phyloP scores from a whole-genome alignment of 2,797 vertebrate genomes.

The Siniperca undulata region DNA sequence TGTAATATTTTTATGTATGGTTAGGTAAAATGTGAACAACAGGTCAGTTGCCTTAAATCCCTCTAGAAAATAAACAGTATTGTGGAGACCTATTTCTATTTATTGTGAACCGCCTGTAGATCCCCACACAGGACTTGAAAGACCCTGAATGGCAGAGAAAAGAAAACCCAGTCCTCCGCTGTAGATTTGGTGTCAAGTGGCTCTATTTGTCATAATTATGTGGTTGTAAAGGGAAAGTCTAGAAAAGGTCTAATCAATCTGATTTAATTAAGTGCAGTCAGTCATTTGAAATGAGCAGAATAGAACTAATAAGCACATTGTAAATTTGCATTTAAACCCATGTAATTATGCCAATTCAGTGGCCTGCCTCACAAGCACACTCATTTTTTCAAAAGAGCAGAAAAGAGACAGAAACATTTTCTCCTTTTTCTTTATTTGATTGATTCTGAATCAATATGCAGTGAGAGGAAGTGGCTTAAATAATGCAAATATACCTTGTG shows the following conservation, averaged over 20 bases:
- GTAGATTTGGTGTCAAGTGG: slow-evolving; percentile 84
- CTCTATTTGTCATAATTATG: slow-evolving; percentile 91
- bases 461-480: slow-evolving; percentile 39
- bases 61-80: slow-evolving; percentile 42
- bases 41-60: slow-evolving; percentile 39
- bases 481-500: slow-evolving; percentile 22
- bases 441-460: slow-evolving; percentile 54
- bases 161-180: slow-evolving; percentile 72
- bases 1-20: slow-evolving; percentile 41
- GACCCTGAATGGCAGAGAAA: slow-evolving; percentile 67
- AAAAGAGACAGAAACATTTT: slow-evolving; percentile 65
- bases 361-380: slow-evolving; percentile 79
- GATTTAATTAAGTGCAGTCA: slow-evolving; percentile 92
- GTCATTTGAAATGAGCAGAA: slow-evolving; percentile 90
- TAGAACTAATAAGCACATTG: slow-evolving; percentile 91
- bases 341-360: slow-evolving; percentile 88
- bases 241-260: slow-evolving; percentile 91
- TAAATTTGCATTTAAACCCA: slow-evolving; percentile 88
- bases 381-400: slow-evolving; percentile 65
- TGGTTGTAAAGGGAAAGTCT: slow-evolving; percentile 87
- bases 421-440: slow-evolving; percentile 42
- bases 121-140: slow-evolving; percentile 49
- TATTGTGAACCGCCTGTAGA: slow-evolving; percentile 35
- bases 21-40: slow-evolving; percentile 35
- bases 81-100: slow-evolving; percentile 29